Evolutionary conservation across 2,888 invertebrate species (phyloP), one percentile per base, ranked within the genome.

Genomic region (Aromia moschata): DNA sequence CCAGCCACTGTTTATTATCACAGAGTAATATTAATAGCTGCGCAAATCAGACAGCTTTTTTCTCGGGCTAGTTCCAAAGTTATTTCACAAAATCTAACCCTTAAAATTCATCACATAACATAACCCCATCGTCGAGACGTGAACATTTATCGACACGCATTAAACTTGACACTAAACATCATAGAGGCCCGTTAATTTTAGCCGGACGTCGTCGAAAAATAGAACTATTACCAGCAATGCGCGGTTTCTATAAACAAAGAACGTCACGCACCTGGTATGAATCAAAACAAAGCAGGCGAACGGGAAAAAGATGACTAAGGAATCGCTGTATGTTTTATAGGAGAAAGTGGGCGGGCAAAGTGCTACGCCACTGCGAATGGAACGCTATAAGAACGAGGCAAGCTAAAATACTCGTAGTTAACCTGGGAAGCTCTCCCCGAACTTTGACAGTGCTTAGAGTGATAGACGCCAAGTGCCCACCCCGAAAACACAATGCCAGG

Each of bases 401-500:
- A 62, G 58, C 62, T 67, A 70, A 74, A 73, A 70, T 68, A 62
- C 67, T 67, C 70, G 69, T 75, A 76, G 76, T 75, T 74, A 68
- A 73, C 70, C 71, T 72, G 71, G 65, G 69, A 67, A 65, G 62
- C 67, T 67, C 71, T 69, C 67, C 64, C 69, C 61, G 66, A 69
- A 68, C 71, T 68, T 67, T 45, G 64, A 63, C 66, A 70, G 73
- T 73, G 70, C 58, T 68, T 62, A n/a, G 64, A 61, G 68, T 68
- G 67, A 68, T 70, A n/a, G n/a, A n/a, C n/a, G 66, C 62, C 57
- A 70, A 64, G 61, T 66, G 62, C 52, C n/a, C n/a, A 62, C 20
- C 53, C 40, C 41, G 33, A 55, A 56, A 54, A 38, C 53, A 85
- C 82, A 81, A 89, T 89, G 89, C 89, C 89, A 81, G 89, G 89